Conservation (phyloP, 2,113 vertebrate species). For the Oreotragus oreotragus region DNA sequence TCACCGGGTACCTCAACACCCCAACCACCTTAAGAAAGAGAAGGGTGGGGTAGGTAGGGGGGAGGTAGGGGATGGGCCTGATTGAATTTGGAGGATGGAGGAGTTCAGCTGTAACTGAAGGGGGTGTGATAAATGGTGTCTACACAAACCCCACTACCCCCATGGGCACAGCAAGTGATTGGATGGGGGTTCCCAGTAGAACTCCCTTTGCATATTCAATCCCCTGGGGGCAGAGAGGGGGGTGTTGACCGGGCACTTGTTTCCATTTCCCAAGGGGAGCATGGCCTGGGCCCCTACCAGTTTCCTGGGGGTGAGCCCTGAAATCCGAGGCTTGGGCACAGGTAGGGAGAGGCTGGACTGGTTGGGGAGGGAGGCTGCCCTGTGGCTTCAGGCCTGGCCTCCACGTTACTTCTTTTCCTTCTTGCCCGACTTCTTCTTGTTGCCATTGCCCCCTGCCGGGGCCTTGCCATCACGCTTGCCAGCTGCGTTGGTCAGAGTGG, state of each 20-base stretch:
- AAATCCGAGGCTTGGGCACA: slow-evolving; percentile 52
- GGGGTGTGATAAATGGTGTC: slow-evolving; percentile 38
- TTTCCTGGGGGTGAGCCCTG: slow-evolving; percentile 57
- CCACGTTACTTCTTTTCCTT: slow-evolving; percentile 96
- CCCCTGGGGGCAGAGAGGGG: slow-evolving; percentile 55
- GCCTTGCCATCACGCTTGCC: slow-evolving; percentile 84
- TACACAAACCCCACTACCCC: slow-evolving; percentile 51
- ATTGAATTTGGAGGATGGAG: slow-evolving; percentile 42
- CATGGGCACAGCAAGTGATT: slow-evolving; percentile 56
- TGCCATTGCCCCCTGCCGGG: slow-evolving; percentile 82
- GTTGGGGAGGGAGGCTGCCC: slow-evolving; percentile 77
- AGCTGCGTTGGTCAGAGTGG: slow-evolving; percentile 90
- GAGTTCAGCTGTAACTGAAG: slow-evolving; percentile 43
- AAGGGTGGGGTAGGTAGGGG: background rate
- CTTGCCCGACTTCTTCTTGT: slow-evolving; percentile 98
- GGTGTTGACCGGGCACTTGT: slow-evolving; percentile 72
- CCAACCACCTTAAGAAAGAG: slow-evolving; percentile 33
- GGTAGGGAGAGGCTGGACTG: slow-evolving; percentile 57
- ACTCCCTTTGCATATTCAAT: slow-evolving; percentile 76
- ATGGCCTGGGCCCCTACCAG: slow-evolving; percentile 51
- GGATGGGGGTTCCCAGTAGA: slow-evolving; percentile 64
- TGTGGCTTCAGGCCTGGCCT: slow-evolving; percentile 71
- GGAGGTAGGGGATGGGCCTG: slow-evolving; percentile 15
- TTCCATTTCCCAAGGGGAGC: slow-evolving; percentile 71
- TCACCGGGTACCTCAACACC: slow-evolving; percentile 50